Conservation (phyloP, 2,888 invertebrate genomes). For the Thereva nobilitata region DNA sequence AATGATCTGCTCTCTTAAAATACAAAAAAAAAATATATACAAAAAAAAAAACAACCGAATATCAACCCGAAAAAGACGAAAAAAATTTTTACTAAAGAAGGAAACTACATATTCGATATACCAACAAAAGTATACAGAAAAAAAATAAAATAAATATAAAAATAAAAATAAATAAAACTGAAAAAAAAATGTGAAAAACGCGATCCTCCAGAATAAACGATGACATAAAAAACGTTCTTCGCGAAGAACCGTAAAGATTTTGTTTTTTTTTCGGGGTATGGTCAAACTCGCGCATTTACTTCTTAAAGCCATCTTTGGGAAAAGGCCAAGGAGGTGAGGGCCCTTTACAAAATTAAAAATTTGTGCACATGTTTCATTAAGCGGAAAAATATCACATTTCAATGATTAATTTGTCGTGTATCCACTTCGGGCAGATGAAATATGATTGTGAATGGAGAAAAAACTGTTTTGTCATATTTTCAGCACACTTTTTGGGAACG, state of each 20-base stretch:
- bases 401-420: slow-evolving; percentile 47
- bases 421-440: slow-evolving; percentile 41
- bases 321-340: slow-evolving; percentile 30
- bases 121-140: too few relatives aligned
- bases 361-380: slow-evolving; percentile 47
- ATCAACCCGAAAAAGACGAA: slow-evolving; percentile 16
- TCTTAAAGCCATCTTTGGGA: slow-evolving; percentile 1
- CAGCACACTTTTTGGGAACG: too few relatives aligned
- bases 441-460: slow-evolving; percentile 12
- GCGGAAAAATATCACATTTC: slow-evolving; percentile 48
- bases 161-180: too few relatives aligned
- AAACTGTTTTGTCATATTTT: not conserved
- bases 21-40: too few relatives aligned
- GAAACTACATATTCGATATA: not conserved
- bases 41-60: not conserved
- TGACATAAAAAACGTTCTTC: slow-evolving; percentile 26
- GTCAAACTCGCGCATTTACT: slow-evolving; percentile 36
- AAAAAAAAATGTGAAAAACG: slow-evolving; percentile 12
- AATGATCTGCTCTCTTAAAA: slow-evolving; percentile 2
- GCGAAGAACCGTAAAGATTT: slow-evolving; percentile 30
- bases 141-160: too few relatives aligned
- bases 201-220: slow-evolving; percentile 17
- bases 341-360: slow-evolving; percentile 36
- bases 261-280: slow-evolving; percentile 3
- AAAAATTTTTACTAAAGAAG: not conserved